Evolutionary conservation across 2,888 invertebrate species (phyloP), one percentile per base, ranked within the genome.

Genomic region (Pachydiplax longipennis): DNA sequence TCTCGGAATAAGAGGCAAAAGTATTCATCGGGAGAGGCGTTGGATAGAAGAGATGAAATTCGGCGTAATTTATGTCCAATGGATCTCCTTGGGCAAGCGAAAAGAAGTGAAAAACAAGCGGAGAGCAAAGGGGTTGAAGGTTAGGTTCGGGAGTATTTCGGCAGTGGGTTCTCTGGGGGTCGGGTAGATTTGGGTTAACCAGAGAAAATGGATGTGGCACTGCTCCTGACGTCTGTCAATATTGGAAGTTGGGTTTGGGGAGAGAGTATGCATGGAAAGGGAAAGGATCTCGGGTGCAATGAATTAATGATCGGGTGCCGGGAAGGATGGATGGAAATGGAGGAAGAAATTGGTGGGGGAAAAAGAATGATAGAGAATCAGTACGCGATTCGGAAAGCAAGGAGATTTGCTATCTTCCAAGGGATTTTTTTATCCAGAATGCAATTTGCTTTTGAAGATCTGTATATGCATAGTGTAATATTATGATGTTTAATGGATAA

Each of bases 201-300:
- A 87, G 87, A 87, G 87, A 87, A 87, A 87, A 87, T 87, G 87
- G 87, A 87, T 87, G 87, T 87, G 87, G 87, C 87, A 87, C 87
- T 87, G 87, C 58, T 87, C 87, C 53, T 87, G 87, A 87, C 87
- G 87, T 87, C 61, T 87, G 87, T 65, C 87, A 87, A 87, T 87
- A 87, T 87, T 87, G 87, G 87, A 31, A 58, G 87, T 87, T 53
- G 61, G 87, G 61, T 18, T 22, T 53, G n/a, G 37, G 81, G 37
- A n/a, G 40, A 35, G 58, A 35, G 87, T 22, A n/a, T 35, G 65
- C 13, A 37, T n/a, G 87, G 87, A 8, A 6, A 22, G 53, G 82
- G 53, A 48, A 87, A 87, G 87, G 87, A 87, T 87, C 87, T 65
- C 61, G 61, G 83, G 37, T 87, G 87, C 87, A 87, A 87, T 87